Percentiles rank a stretch among this genome's conserved stretches.
phyloP scores from a whole-genome alignment of 2,113 vertebrate species.

The Leucoraja erinaceus region DNA sequence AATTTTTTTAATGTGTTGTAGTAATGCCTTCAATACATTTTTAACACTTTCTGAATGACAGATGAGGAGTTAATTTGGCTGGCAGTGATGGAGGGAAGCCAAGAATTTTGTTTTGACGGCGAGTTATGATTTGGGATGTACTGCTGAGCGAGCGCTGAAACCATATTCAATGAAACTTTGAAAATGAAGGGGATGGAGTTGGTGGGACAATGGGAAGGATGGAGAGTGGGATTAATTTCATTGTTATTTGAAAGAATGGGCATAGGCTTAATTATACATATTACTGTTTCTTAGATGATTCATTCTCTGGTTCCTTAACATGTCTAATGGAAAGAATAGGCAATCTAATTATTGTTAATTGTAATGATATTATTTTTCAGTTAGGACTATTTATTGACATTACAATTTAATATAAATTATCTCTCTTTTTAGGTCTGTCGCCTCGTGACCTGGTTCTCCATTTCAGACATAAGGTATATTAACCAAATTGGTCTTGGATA shows the following conservation, averaged over 20 bases:
- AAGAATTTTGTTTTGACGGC: neutral
- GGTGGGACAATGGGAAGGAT: neutral
- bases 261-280: neutral
- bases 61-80: too few relatives aligned
- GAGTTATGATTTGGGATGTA: neutral
- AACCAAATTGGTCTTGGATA: neutral
- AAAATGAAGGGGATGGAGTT: neutral
- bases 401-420: neutral
- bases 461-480: constrained; percentile 88
- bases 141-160: neutral
- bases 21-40: too few relatives aligned
- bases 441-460: constrained; percentile 92
- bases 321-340: neutral
- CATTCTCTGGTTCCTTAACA: neutral
- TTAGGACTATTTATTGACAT: neutral
- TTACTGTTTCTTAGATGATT: neutral
- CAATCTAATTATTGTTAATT: too few relatives aligned
- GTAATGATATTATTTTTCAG: too few relatives aligned
- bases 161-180: neutral
- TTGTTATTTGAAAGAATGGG: neutral
- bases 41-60: too few relatives aligned
- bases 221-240: neutral
- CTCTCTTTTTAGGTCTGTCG: constrained; percentile 71
- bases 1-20: too few relatives aligned
- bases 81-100: neutral